Evolutionary conservation across 2,888 invertebrate genomes (phyloP).

Genomic region (Tridacna gigas): DNA sequence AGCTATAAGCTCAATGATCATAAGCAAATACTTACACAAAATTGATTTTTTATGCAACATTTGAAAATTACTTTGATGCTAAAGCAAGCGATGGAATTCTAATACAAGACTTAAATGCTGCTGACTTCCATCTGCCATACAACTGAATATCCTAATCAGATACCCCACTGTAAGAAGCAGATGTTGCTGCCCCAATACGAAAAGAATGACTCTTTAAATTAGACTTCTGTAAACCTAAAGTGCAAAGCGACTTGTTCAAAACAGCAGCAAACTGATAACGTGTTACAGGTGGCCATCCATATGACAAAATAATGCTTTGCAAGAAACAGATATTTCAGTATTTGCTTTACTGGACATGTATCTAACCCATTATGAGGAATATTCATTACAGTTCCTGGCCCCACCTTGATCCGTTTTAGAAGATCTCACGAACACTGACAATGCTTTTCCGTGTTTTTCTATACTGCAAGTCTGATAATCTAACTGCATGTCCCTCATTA

Average conservation of each 20-base stretch:
- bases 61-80: too few species aligned
- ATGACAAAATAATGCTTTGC: background rate
- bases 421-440: background rate
- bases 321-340: background rate
- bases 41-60: too few species aligned
- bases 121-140: background rate
- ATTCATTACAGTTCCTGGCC: background rate
- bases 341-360: background rate
- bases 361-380: background rate
- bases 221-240: background rate
- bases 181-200: background rate
- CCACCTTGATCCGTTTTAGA: background rate
- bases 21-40: too few species aligned
- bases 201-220: background rate
- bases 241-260: background rate
- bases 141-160: background rate
- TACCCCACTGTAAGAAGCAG: background rate
- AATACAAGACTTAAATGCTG: background rate
- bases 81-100: background rate
- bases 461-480: background rate
- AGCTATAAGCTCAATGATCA: too few species aligned
- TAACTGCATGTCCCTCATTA: background rate
- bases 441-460: background rate
- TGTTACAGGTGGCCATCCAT: background rate
- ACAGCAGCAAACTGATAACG: background rate